Conservation (phyloP, 2,113 vertebrate species). For the Sturnus vulgaris region DNA sequence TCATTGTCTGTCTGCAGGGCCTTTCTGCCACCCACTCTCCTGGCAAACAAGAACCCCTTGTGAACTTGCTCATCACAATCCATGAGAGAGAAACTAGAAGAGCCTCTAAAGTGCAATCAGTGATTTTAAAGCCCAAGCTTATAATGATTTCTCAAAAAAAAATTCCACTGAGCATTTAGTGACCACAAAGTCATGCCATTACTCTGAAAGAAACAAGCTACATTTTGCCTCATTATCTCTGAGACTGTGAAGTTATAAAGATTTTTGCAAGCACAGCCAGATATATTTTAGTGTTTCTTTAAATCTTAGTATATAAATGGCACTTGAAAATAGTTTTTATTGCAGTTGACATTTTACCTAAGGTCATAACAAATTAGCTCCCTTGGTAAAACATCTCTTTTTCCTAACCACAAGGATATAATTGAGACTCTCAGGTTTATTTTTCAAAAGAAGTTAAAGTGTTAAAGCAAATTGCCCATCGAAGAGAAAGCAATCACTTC, state of each 20-base stretch:
- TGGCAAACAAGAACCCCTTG: neutral
- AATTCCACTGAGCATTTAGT: neutral
- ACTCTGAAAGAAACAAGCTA: neutral
- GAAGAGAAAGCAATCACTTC: constrained; percentile 29
- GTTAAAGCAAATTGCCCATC: constrained; percentile 45
- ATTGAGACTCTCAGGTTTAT: constrained; percentile 43
- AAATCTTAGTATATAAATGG: constrained; percentile 68
- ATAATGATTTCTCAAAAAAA: neutral
- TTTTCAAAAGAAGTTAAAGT: neutral
- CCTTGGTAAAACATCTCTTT: constrained; percentile 63
- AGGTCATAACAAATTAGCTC: constrained; percentile 63
- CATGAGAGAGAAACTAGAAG: neutral
- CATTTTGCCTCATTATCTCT: constrained; percentile 13
- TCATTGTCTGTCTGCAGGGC: neutral
- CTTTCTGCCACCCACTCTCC: neutral
- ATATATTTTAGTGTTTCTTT: constrained; percentile 49
- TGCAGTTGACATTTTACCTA: constrained; percentile 65
- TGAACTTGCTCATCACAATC: neutral
- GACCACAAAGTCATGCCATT: neutral
- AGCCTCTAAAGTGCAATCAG: neutral
- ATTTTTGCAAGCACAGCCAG: neutral
- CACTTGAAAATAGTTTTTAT: constrained; percentile 67
- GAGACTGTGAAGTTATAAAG: neutral
- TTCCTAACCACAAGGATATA: constrained; percentile 61
- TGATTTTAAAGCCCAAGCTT: neutral